Evolutionary conservation across 2,113 vertebrate species (phyloP), one percentile per base, ranked within the genome.

Genomic region (Myrmecophaga tridactyla): DNA sequence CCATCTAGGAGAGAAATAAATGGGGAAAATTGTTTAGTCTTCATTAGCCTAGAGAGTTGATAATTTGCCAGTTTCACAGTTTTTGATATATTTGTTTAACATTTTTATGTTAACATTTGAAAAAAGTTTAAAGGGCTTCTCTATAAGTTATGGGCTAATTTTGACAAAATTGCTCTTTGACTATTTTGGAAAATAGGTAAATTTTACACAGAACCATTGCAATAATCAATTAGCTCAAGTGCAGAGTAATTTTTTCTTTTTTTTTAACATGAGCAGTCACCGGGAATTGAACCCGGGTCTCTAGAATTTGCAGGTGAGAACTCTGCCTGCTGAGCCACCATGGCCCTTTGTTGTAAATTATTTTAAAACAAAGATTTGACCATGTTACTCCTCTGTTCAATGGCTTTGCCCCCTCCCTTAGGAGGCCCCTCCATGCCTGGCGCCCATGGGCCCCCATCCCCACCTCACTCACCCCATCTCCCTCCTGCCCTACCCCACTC

Each of bases 61-160:
- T 78, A 65, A 80, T 63, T 75, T 83, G 21, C 86, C 72, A 90
- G 14, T 51, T 67, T 82, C 23, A 31, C 23, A 5, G 58, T 65
- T 62, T 90, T 94, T 77, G 81, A 91, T 82, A n/a, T 67, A 77
- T 84, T 43, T 84, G 18, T 73, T 93, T 70, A 93, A 75, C 2
- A n/a, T 73, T 77, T 86, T 80, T 63, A 83, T 53, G 51, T 65
- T 27, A 92, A 17, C 13, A 18, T 51, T 39, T 86, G 29, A 3
- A 9, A 89, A 41, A 53, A 72, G 39, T 21, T 43, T n/a, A 85
- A 88, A 89, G 56, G 11, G 2, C 23, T 72, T 96, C 36, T 86
- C 46, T 94, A 27, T 70, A 75, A 75, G 25, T 88, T 46, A 67
- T 4, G 1, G 39, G 36, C 41, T 41, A 80, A 80, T 81, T 80